phyloP scores from a whole-genome alignment of 2,113 vertebrate genomes.

The Crotalus helleri region DNA sequence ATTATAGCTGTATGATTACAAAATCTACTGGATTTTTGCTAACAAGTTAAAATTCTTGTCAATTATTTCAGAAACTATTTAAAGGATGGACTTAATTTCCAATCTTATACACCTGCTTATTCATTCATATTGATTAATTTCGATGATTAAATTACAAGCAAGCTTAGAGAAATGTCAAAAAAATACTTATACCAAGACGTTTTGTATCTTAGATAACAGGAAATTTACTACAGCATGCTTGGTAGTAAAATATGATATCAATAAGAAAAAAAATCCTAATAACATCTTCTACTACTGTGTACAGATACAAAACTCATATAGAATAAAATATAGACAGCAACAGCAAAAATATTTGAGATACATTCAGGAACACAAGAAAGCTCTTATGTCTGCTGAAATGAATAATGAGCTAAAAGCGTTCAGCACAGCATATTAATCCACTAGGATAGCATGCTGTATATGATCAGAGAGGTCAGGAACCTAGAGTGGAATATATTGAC shows the following conservation, averaged over 20 bases:
- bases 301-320: conserved; percentile 34
- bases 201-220: conserved; percentile 25
- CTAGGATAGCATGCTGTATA: conserved; percentile 67
- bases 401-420: conserved; percentile 61
- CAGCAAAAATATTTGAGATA: conserved; percentile 40
- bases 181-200: conserved; percentile 17
- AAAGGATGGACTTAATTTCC: conserved; percentile 29
- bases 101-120: conserved; percentile 40
- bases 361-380: conserved; percentile 53
- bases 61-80: conserved; percentile 22
- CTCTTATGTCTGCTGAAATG: conserved; percentile 49
- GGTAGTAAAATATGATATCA: neutral
- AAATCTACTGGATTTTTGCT: neutral
- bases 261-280: neutral
- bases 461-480: conserved; percentile 74
- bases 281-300: neutral
- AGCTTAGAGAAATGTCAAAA: conserved; percentile 24
- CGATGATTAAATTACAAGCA: conserved; percentile 17
- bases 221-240: neutral
- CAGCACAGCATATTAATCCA: conserved; percentile 75
- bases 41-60: neutral
- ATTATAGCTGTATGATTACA: conserved; percentile 24
- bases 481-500: conserved; percentile 77
- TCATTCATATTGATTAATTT: conserved; percentile 34
- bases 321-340: neutral